phyloP scores from a whole-genome alignment of 2,888 invertebrate species.

The Epinotia demarniana region DNA sequence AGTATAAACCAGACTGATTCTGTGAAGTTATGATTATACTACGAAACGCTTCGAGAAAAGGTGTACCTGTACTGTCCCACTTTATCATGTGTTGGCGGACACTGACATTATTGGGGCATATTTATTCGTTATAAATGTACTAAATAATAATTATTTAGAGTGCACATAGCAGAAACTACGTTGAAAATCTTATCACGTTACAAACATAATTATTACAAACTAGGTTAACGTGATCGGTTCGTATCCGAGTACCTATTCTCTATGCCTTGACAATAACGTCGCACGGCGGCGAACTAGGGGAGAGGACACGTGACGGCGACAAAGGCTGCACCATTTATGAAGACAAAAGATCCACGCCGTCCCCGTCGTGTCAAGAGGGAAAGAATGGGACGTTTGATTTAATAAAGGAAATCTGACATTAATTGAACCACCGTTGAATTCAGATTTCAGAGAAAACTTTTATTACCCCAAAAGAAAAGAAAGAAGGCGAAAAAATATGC shows the following conservation, averaged over 20 bases:
- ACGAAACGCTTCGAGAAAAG: too few species aligned
- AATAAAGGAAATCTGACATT: constrained; percentile 14
- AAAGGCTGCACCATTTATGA: constrained; percentile 40
- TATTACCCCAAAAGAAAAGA: too few species aligned
- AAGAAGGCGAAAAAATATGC: too few species aligned
- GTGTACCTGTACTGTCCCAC: too few species aligned
- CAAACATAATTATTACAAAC: constrained; percentile 22
- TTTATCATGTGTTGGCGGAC: too few species aligned
- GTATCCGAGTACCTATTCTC: constrained; percentile 17
- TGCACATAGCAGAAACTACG: neutral
- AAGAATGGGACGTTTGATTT: constrained; percentile 29
- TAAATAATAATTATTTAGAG: neutral
- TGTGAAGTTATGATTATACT: too few species aligned
- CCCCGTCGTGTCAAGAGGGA: constrained; percentile 21
- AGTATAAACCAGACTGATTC: too few species aligned
- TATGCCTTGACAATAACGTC: constrained; percentile 18
- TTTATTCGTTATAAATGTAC: too few species aligned
- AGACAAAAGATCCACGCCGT: constrained; percentile 33
- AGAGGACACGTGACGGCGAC: constrained; percentile 22
- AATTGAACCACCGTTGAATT: neutral
- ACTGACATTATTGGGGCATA: too few species aligned
- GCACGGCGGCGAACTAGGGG: constrained; percentile 2
- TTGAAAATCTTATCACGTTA: constrained; percentile 6
- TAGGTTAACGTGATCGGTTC: constrained; percentile 39
- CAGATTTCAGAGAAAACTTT: neutral